Conservation (phyloP, 1,140 invertebrate genomes). For the Phymastichus coffea region DNA sequence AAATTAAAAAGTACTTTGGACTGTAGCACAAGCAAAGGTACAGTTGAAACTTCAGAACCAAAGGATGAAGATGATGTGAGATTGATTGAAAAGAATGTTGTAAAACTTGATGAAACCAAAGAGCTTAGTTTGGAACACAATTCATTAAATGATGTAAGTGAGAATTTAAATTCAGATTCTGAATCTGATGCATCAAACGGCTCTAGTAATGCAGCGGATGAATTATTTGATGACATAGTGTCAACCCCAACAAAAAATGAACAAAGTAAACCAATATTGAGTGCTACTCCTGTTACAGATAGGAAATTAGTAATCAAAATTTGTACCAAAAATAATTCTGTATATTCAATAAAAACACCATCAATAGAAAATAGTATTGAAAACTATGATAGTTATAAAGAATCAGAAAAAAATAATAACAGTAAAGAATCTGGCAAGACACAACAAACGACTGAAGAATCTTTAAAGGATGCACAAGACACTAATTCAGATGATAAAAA, state of each 20-base stretch:
- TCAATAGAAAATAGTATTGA: constrained; percentile 24
- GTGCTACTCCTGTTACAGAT: constrained; percentile 40
- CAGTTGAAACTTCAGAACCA: constrained; percentile 22
- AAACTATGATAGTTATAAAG: constrained; percentile 31
- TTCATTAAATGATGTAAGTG: background rate
- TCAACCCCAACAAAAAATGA: background rate
- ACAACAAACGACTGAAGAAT: background rate
- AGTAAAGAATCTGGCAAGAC: constrained; percentile 33
- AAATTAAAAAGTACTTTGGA: background rate
- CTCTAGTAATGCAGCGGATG: constrained; percentile 23
- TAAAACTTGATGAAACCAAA: constrained; percentile 9
- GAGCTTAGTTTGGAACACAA: constrained; percentile 9
- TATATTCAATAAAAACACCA: constrained; percentile 45
- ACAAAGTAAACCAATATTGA: background rate
- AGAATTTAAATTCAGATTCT: constrained; percentile 18
- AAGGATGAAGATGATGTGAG: constrained; percentile 28
- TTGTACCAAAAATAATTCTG: constrained; percentile 51
- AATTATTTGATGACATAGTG: background rate
- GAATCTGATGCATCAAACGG: constrained; percentile 29
- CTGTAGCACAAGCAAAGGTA: constrained; percentile 3
- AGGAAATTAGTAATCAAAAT: constrained; percentile 54
- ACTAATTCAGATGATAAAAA: constrained; percentile 43
- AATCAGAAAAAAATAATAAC: constrained; percentile 51
- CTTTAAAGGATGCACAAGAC: constrained; percentile 37
- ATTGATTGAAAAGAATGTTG: constrained; percentile 8